These are phyloP conservation scores for Drosophila paulistorum DNA, from an alignment of 1,140 invertebrate genomes.

Conservation along the genomic window DNA sequence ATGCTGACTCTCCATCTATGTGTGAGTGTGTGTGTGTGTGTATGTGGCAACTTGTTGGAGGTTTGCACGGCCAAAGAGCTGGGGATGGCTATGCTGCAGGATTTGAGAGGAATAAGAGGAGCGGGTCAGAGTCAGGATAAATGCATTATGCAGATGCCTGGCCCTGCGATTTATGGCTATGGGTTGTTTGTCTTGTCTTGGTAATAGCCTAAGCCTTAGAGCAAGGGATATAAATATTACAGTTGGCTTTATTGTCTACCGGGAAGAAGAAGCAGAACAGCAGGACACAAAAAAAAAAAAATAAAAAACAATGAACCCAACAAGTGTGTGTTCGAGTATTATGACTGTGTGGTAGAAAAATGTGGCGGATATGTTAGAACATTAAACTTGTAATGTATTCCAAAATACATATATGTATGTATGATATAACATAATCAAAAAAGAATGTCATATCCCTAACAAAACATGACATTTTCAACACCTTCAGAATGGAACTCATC, in stretches of 20 bases:
- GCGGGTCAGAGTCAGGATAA: slow-evolving; percentile 32
- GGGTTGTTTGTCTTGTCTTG: slow-evolving; percentile 60
- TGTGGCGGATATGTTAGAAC: not conserved
- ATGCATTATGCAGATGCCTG: slow-evolving; percentile 60
- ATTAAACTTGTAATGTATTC: not conserved
- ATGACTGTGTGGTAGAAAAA: slow-evolving; percentile 4
- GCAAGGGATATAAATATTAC: slow-evolving; percentile 70
- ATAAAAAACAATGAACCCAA: not conserved
- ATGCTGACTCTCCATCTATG: slow-evolving; percentile 33
- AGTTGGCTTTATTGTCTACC: slow-evolving; percentile 57
- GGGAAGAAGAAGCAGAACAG: not conserved
- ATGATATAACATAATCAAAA: too few species aligned
- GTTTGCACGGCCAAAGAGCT: slow-evolving; percentile 6
- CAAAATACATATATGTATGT: too few species aligned
- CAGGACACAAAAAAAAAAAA: not conserved
- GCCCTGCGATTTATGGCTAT: slow-evolving; percentile 63
- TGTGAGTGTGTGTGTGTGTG: not conserved
- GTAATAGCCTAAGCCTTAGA: slow-evolving; percentile 69
- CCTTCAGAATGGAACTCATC: too few species aligned
- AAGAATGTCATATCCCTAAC: too few species aligned
- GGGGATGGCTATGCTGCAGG: too few species aligned
- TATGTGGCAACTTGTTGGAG: slow-evolving; percentile 38
- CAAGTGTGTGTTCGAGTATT: slow-evolving; percentile 6
- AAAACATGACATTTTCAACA: too few species aligned
- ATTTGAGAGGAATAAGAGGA: not conserved